These are phyloP conservation scores for Oxygymnocypris stewartii DNA, from an alignment of 2,113 vertebrate species.

Conservation along the genomic window DNA sequence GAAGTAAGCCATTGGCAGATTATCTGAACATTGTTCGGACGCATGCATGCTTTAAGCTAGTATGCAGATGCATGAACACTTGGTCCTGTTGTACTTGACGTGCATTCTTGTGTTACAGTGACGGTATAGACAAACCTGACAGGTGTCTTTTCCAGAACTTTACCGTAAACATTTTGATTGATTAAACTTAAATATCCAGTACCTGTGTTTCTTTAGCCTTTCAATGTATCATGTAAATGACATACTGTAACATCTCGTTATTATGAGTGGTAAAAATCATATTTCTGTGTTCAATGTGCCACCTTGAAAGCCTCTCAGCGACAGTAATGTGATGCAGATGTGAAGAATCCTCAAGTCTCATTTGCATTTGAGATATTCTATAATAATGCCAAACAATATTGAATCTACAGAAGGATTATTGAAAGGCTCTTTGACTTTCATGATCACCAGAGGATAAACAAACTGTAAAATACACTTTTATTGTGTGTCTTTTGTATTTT, in stretches of 20 bases:
- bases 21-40: background rate
- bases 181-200: too few relatives aligned
- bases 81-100: background rate
- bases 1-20: background rate
- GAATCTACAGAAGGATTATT: background rate
- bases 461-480: background rate
- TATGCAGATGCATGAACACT: background rate
- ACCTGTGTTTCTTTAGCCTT: too few relatives aligned
- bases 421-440: conserved; percentile 10
- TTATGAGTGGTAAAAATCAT: too few relatives aligned
- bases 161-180: too few relatives aligned
- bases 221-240: too few relatives aligned
- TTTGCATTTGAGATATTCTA: conserved; percentile 20
- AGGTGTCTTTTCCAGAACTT: too few relatives aligned
- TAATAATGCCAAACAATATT: conserved; percentile 13
- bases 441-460: conserved; percentile 16
- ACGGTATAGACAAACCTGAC: too few relatives aligned
- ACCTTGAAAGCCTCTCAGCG: background rate
- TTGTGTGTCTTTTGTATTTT: background rate
- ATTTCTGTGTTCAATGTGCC: background rate
- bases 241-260: too few relatives aligned
- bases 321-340: background rate
- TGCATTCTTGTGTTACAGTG: background rate
- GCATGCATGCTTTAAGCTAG: background rate
- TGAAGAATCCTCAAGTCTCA: background rate